Evolutionary conservation across 2,113 vertebrate genomes (phyloP), one percentile per base, ranked within the genome.

Genomic region (Stercorarius parasiticus): DNA sequence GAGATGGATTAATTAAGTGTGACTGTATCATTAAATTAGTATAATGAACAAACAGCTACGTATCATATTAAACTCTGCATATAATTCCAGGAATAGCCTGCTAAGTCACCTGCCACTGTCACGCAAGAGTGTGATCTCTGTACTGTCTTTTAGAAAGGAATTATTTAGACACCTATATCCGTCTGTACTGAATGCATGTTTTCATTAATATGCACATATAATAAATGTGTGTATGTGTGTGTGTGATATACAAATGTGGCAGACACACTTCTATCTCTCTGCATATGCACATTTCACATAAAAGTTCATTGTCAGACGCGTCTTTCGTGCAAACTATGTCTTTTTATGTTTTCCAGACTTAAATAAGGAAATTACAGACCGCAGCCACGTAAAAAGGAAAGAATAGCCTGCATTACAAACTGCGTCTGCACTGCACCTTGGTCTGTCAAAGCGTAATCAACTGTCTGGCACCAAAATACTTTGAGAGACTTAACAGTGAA

Each of bases 1-100:
- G 96, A 98, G 92, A 92, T 97, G 72, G 97, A 98, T 98, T 98
- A 98, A 98, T 98, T 98, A 98, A 96, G 95, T 98, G 96, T 98
- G 97, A 98, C 96, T 96, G 70, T 97, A 96, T 96, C 90, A 97
- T 97, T 98, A 98, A 98, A 97, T 98, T 94, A 98, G 82, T 92
- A 95, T 97, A 97, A 98, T 98, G 95, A 98, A 98, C 80, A 98
- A 98, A 98, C 93, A 94, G 93, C 95, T 96, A 97, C 2, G 6
- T 97, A 97, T 95, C 88, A 72, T 96, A 87, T 95, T 97, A 97
- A 97, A 94, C 90, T 96, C 89, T 92, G 89, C 90, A 82, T 93
- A 94, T 3, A 87, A 95, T 95, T 97, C 79, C 89, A 94, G 87
- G 92, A 95, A 93, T 82, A 92, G 74, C 82, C 79, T 97, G 27